Evolutionary conservation across 2,797 vertebrate genomes (phyloP).

Genomic region (Anguilla anguilla): DNA sequence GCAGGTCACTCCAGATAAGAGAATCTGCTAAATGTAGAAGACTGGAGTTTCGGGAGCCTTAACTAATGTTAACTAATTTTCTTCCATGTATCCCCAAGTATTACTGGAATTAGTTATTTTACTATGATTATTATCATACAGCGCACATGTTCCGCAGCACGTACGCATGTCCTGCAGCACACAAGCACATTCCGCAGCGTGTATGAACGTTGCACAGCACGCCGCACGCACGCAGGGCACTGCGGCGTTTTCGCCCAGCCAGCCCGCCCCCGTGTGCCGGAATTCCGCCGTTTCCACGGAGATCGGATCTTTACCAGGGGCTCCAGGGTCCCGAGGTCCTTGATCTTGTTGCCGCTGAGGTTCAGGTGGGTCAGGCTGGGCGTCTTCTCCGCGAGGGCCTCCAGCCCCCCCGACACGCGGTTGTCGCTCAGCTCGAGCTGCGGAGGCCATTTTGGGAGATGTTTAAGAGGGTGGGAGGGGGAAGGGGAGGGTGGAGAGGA

Average conservation of each 20-base stretch:
- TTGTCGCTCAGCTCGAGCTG: constrained; percentile 68
- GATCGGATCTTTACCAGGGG: constrained; percentile 56
- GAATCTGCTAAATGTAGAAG: too few relatives aligned
- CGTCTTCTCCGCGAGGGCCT: constrained; percentile 64
- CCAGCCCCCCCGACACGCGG: constrained; percentile 61
- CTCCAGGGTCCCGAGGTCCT: constrained; percentile 66
- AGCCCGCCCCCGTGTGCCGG: too few relatives aligned
- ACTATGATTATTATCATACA: too few relatives aligned
- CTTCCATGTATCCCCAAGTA: too few relatives aligned
- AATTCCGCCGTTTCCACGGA: neutral
- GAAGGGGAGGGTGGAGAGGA: neutral
- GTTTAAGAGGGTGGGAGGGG: neutral
- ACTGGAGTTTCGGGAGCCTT: too few relatives aligned
- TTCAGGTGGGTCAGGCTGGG: constrained; percentile 65
- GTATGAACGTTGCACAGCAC: neutral
- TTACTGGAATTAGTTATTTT: too few relatives aligned
- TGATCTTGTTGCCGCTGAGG: constrained; percentile 65
- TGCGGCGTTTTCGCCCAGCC: too few relatives aligned
- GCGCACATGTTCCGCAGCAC: too few relatives aligned
- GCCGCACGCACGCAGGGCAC: neutral
- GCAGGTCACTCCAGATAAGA: too few relatives aligned
- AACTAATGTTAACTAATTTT: too few relatives aligned
- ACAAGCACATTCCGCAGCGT: too few relatives aligned
- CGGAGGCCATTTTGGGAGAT: neutral
- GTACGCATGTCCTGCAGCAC: too few relatives aligned